Evolutionary conservation across 2,113 vertebrate species (phyloP).

Genomic region (Tichodroma muraria): DNA sequence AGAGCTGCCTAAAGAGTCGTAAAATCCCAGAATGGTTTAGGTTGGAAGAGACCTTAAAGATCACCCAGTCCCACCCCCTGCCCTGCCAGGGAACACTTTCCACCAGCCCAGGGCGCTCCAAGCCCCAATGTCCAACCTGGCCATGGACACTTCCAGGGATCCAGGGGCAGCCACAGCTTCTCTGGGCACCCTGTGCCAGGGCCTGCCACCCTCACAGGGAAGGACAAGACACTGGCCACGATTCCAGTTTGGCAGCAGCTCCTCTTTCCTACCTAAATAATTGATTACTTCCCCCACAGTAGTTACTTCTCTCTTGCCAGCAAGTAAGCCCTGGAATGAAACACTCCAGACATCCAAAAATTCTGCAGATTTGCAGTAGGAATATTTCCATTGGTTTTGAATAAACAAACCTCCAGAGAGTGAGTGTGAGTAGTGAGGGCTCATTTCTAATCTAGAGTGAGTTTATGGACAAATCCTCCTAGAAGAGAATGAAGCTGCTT

Average conservation of each 20-base stretch:
- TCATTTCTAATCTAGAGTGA: neutral
- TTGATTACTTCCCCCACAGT: neutral
- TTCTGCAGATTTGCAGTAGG: neutral
- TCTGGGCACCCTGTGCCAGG: neutral
- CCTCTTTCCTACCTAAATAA: neutral
- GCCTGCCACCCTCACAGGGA: fast-evolving
- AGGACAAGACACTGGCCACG: neutral
- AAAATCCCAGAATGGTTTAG: neutral
- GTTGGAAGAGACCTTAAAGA: fast-evolving
- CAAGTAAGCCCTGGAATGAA: neutral
- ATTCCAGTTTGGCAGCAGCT: neutral
- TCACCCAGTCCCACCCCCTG: fast-evolving
- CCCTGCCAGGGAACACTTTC: neutral
- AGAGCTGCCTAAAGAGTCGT: neutral
- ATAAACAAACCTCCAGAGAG: neutral
- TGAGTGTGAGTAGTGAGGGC: neutral
- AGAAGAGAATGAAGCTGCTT: neutral
- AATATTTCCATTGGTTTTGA: neutral
- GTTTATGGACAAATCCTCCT: neutral
- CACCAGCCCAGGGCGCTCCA: fast-evolving
- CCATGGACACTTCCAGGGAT: neutral
- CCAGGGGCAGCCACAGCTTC: neutral
- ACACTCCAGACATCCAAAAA: neutral
- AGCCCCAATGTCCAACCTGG: fast-evolving
- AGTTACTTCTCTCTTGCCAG: neutral